These are phyloP conservation scores for Conus canariensis DNA, from an alignment of 2,888 invertebrate species.

Conservation along the genomic window DNA sequence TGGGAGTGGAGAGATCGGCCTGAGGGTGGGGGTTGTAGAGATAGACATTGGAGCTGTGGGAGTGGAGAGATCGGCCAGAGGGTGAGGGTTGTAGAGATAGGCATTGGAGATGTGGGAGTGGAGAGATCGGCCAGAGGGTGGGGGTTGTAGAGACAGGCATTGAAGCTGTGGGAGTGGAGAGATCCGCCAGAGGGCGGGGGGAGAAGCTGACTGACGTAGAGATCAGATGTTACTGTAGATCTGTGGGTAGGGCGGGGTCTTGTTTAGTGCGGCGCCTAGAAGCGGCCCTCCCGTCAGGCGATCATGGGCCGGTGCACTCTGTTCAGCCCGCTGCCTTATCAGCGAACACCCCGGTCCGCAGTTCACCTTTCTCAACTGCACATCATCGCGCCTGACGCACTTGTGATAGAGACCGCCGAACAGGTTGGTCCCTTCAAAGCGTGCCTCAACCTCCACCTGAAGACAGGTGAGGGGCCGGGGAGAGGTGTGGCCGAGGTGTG, in stretches of 20 bases:
- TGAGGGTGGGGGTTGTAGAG: too few species aligned
- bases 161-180: too few species aligned
- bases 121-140: too few species aligned
- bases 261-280: not conserved
- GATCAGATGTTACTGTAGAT: not conserved
- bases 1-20: too few species aligned
- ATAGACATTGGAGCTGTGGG: too few species aligned
- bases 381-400: slow-evolving; percentile 24
- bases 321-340: not conserved
- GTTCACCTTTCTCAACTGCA: not conserved
- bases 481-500: not conserved
- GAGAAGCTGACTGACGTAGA: too few species aligned
- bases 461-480: not conserved
- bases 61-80: too few species aligned
- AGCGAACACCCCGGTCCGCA: not conserved
- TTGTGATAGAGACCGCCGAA: not conserved
- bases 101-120: too few species aligned
- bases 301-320: not conserved
- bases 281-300: not conserved
- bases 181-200: too few species aligned
- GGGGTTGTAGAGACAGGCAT: too few species aligned
- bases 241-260: not conserved
- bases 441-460: not conserved
- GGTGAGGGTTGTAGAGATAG: too few species aligned
- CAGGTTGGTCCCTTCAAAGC: slow-evolving; percentile 29